A percentile compares a stretch with the other conserved stretches of the same genome.
phyloP scores from a whole-genome alignment of 2,797 vertebrate species.

The Diceros bicornis region DNA sequence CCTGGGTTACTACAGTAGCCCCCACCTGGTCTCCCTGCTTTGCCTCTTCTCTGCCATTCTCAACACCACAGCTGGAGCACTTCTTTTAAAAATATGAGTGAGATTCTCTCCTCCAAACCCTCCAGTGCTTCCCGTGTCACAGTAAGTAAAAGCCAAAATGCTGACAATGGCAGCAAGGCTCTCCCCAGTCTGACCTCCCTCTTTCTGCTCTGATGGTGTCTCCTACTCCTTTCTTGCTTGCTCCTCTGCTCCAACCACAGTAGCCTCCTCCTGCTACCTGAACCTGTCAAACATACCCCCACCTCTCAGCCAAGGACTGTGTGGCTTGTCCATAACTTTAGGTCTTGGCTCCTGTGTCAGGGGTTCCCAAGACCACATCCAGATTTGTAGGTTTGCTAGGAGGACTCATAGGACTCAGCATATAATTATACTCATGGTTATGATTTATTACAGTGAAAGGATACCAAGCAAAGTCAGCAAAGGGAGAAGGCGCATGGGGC shows the following conservation, averaged over 20 bases:
- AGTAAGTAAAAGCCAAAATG: not conserved
- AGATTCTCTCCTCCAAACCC: not conserved
- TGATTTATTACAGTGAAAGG: not conserved
- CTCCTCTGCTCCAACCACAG: not conserved
- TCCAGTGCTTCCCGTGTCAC: not conserved
- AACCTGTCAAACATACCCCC: not conserved
- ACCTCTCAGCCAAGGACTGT: not conserved
- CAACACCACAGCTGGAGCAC: not conserved
- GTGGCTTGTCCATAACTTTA: not conserved
- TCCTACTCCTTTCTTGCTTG: not conserved
- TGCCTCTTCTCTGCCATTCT: not conserved
- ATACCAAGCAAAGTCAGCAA: not conserved
- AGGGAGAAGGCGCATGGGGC: not conserved
- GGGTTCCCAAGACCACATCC: not conserved
- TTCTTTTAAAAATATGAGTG: not conserved
- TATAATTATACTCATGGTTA: not conserved
- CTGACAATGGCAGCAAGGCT: not conserved
- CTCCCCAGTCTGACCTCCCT: rapidly evolving
- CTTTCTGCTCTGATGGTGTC: not conserved
- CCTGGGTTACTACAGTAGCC: not conserved
- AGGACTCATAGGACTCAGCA: not conserved
- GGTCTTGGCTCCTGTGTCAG: not conserved
- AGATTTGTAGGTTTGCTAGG: not conserved
- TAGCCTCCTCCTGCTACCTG: not conserved
- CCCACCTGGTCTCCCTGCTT: not conserved